Evolutionary conservation across 2,797 vertebrate species (phyloP).

Genomic region (Trachops cirrhosus): DNA sequence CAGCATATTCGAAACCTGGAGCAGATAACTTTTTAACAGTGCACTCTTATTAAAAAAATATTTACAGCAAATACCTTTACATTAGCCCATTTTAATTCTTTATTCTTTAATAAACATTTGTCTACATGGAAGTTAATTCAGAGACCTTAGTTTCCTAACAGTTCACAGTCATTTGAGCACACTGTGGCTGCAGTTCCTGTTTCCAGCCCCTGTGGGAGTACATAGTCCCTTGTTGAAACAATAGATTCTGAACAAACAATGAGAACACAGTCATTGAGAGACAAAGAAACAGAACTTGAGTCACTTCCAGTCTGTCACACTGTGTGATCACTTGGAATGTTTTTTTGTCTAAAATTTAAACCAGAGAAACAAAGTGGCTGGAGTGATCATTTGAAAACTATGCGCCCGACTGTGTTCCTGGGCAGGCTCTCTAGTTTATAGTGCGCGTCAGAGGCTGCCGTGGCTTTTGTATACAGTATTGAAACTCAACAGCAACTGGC

Average conservation of each 20-base stretch:
- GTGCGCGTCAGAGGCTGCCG: background rate
- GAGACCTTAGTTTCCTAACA: background rate
- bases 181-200: background rate
- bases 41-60: background rate
- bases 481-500: background rate
- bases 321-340: background rate
- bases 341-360: slow-evolving; percentile 10
- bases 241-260: background rate
- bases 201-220: background rate
- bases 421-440: background rate
- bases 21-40: background rate
- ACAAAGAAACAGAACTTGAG: background rate
- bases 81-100: background rate
- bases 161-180: background rate
- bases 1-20: background rate
- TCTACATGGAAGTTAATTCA: background rate
- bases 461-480: background rate
- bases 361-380: background rate
- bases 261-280: background rate
- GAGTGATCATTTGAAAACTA: slow-evolving; percentile 6
- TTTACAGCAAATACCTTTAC: background rate
- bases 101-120: background rate
- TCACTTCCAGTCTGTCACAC: background rate
- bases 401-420: background rate
- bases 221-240: background rate